phyloP scores from a whole-genome alignment of 2,113 vertebrate species.

The Brachyhypopomus gauderio region DNA sequence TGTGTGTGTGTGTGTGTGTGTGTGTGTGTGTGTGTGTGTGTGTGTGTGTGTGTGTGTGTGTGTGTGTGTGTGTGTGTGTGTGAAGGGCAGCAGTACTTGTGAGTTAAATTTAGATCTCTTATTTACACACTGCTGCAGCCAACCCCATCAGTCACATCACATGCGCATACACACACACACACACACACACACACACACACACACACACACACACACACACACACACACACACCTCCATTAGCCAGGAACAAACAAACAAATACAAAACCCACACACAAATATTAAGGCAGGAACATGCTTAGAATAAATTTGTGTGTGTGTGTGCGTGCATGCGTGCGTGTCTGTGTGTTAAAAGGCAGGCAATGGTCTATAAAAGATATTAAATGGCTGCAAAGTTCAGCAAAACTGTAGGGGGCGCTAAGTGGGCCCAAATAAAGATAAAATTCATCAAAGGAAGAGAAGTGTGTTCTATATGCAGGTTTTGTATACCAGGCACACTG shows the following conservation, averaged over 20 bases:
- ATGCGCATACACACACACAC: slow-evolving; percentile 18
- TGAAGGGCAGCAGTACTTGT: slow-evolving; percentile 34
- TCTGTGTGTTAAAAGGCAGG: too few relatives aligned
- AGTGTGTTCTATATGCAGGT: too few relatives aligned
- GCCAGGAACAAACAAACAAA: not conserved
- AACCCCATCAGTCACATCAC: slow-evolving; percentile 19
- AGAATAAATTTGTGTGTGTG: slow-evolving; percentile 20
- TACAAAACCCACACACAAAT: slow-evolving; percentile 30
- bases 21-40: not conserved
- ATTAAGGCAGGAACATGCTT: slow-evolving; percentile 32
- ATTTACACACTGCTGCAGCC: slow-evolving; percentile 51
- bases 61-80: not conserved
- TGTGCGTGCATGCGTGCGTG: slow-evolving; percentile 4
- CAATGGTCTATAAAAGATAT: too few relatives aligned
- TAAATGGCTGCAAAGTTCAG: too few relatives aligned
- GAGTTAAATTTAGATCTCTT: slow-evolving; percentile 54
- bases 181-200: slow-evolving; percentile 41
- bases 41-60: slow-evolving; percentile 24
- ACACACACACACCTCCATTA: slow-evolving; percentile 39
- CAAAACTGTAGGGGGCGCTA: too few relatives aligned
- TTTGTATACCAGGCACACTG: too few relatives aligned
- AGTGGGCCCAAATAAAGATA: too few relatives aligned
- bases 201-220: slow-evolving; percentile 31
- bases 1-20: not conserved
- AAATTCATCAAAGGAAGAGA: too few relatives aligned